Evolutionary conservation across 2,888 invertebrate species (phyloP).

Genomic region (Leucoma salicis): DNA sequence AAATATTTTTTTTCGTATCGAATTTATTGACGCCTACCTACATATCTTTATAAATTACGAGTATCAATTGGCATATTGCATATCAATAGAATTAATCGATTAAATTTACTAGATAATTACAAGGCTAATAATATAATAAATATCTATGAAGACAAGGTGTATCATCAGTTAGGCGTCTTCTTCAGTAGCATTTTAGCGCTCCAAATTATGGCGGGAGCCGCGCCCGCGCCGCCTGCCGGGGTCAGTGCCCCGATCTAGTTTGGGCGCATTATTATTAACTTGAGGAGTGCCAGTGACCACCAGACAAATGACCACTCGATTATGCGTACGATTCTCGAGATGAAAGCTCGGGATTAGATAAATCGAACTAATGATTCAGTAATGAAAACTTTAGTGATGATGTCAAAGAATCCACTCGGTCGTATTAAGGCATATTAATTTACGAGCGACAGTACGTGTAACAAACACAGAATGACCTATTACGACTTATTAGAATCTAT

Average conservation of each 20-base stretch:
- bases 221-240: conserved; percentile 65
- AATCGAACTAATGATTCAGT: conserved; percentile 20
- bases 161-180: conserved; percentile 14
- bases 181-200: conserved; percentile 64
- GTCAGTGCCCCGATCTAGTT: conserved; percentile 80
- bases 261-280: conserved; percentile 80
- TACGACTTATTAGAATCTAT: conserved; percentile 25
- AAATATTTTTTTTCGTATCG: no score
- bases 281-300: conserved; percentile 60
- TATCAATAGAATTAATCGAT: no score
- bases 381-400: conserved; percentile 21
- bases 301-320: conserved; percentile 51
- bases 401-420: conserved; percentile 12
- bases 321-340: conserved; percentile 35
- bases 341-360: conserved; percentile 30
- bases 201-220: conserved; percentile 53
- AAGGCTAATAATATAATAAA: no score
- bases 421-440: conserved; percentile 13
- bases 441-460: conserved; percentile 17
- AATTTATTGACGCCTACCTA: no score
- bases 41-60: no score
- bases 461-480: conserved; percentile 17
- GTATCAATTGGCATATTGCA: no score
- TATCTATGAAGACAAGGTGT: not conserved
- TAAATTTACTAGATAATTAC: no score